Evolutionary conservation across 2,888 invertebrate genomes (phyloP).

Genomic region (Epirrhoe alternata): DNA sequence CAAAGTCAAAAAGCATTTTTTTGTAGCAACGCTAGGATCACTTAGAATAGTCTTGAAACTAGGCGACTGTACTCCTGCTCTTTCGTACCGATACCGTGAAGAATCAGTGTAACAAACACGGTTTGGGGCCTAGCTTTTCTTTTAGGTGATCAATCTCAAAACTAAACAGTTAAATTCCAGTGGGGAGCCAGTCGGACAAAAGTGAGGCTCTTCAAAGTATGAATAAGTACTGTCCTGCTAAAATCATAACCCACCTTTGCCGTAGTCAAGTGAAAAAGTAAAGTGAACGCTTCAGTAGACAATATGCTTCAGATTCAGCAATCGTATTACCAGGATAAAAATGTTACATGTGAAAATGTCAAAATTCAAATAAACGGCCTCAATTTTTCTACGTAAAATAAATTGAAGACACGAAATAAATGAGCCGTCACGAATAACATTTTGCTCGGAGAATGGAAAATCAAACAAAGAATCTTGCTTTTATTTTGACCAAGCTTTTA

Average conservation of each 20-base stretch:
- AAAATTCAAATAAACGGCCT: slow-evolving; percentile 36
- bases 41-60: too few relatives aligned
- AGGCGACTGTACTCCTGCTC: too few relatives aligned
- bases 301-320: slow-evolving; percentile 8
- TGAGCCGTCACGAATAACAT: slow-evolving; percentile 38
- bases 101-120: too few relatives aligned
- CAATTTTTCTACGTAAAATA: slow-evolving; percentile 39
- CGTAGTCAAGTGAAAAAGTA: not conserved
- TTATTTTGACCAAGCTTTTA: not conserved
- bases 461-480: slow-evolving; percentile 1
- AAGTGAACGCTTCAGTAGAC: slow-evolving; percentile 1
- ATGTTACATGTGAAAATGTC: slow-evolving; percentile 30
- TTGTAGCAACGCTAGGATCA: too few relatives aligned
- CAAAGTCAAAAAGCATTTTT: too few relatives aligned
- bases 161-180: too few relatives aligned
- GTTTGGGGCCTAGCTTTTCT: too few relatives aligned
- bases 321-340: slow-evolving; percentile 16
- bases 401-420: slow-evolving; percentile 35
- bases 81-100: too few relatives aligned
- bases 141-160: too few relatives aligned
- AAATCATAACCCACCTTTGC: not conserved
- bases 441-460: slow-evolving; percentile 22
- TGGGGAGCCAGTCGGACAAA: too few relatives aligned
- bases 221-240: too few relatives aligned
- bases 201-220: too few relatives aligned